Evolutionary conservation across 2,797 vertebrate species (phyloP).

Genomic region (Rhinophrynus dorsalis): DNA sequence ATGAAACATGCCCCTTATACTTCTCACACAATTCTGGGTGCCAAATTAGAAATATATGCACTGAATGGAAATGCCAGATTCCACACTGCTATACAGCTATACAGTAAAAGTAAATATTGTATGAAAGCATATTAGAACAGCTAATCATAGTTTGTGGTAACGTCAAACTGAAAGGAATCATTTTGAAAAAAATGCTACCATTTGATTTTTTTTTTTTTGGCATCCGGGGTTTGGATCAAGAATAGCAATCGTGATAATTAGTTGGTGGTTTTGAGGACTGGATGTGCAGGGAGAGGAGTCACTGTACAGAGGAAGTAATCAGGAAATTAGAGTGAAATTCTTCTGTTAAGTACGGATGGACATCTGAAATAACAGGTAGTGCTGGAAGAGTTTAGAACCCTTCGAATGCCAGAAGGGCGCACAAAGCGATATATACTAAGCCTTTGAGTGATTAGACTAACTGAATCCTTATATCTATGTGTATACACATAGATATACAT

Average conservation of each 20-base stretch:
- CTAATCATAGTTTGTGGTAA: constrained; percentile 6
- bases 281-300: constrained; percentile 4
- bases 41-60: no score
- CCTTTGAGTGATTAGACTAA: no score
- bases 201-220: constrained; percentile 19
- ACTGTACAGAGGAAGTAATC: neutral
- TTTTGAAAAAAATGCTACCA: neutral
- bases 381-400: no score
- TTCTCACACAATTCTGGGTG: no score
- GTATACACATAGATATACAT: no score
- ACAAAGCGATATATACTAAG: no score
- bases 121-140: neutral
- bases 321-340: constrained; percentile 3
- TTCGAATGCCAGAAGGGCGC: no score
- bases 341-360: neutral
- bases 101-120: neutral
- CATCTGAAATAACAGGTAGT: neutral
- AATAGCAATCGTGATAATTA: constrained; percentile 2
- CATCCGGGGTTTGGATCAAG: constrained; percentile 4
- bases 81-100: no score
- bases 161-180: neutral
- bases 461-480: no score
- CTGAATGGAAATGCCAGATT: no score
- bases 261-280: constrained; percentile 15
- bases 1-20: no score